Conservation (phyloP, 2,888 invertebrate species). For the Scaptomyza reducta region DNA sequence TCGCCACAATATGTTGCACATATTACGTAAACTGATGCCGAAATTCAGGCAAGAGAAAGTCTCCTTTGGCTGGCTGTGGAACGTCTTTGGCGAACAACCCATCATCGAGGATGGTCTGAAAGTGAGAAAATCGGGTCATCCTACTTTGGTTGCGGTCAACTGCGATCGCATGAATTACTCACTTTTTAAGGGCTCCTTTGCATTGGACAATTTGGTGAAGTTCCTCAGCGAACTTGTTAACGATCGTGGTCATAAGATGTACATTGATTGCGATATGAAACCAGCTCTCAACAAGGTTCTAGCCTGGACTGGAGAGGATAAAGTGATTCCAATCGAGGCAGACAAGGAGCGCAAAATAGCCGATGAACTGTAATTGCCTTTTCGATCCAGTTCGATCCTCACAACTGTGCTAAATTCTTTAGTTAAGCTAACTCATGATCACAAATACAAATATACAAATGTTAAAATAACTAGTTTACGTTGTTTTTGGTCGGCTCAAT, state of each 20-base stretch:
- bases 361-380: conserved; percentile 7
- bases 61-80: conserved; percentile 24
- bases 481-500: too few species aligned
- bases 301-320: conserved; percentile 4
- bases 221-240: background rate
- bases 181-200: background rate
- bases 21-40: background rate
- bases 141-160: conserved; percentile 9
- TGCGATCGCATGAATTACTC: background rate
- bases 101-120: conserved; percentile 1
- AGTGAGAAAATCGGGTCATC: background rate
- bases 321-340: fast-evolving
- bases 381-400: background rate
- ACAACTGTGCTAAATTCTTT: background rate
- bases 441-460: too few species aligned
- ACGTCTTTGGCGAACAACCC: conserved; percentile 4
- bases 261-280: background rate
- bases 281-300: background rate
- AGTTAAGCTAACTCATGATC: background rate
- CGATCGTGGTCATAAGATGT: conserved; percentile 1
- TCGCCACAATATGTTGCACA: conserved; percentile 1
- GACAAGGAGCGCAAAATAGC: background rate
- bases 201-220: background rate
- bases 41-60: background rate
- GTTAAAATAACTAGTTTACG: too few species aligned